phyloP scores from a whole-genome alignment of 2,113 vertebrate species.

The Nothocercus julius region DNA sequence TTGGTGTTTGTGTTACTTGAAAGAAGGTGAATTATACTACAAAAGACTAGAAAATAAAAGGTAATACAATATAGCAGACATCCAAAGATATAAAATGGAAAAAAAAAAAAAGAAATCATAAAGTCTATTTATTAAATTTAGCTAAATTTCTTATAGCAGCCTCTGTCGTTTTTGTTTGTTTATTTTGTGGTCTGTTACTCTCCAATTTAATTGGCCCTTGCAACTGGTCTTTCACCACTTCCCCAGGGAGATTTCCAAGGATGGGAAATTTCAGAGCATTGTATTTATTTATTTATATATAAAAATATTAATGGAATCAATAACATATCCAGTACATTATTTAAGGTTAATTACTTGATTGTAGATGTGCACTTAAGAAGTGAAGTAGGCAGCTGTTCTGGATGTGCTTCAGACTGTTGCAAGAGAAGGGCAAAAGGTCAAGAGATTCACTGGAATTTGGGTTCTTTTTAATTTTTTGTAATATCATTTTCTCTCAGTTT shows the following conservation, averaged over 20 bases:
- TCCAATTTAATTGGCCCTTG: not conserved
- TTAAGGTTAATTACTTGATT: not conserved
- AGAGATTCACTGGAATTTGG: not conserved
- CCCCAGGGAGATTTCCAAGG: not conserved
- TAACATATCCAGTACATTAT: not conserved
- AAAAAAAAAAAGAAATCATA: not conserved
- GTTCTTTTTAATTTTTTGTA: not conserved
- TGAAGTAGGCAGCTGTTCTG: not conserved
- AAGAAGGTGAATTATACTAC: not conserved
- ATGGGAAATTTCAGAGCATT: not conserved
- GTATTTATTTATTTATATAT: conserved; percentile 35
- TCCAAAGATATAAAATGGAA: not conserved
- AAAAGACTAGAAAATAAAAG: not conserved
- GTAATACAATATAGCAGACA: not conserved
- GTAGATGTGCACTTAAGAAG: not conserved
- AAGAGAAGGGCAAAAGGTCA: not conserved
- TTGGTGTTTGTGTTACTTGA: not conserved
- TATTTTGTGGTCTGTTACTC: not conserved
- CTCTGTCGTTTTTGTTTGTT: not conserved
- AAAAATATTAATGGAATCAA: not conserved
- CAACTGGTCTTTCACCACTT: not conserved
- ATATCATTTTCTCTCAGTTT: not conserved
- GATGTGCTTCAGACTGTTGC: not conserved
- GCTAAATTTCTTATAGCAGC: not conserved
- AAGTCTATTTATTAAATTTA: not conserved